Evolutionary conservation across 2,888 invertebrate species (phyloP).

Genomic region (Chymomyza procnemis): DNA sequence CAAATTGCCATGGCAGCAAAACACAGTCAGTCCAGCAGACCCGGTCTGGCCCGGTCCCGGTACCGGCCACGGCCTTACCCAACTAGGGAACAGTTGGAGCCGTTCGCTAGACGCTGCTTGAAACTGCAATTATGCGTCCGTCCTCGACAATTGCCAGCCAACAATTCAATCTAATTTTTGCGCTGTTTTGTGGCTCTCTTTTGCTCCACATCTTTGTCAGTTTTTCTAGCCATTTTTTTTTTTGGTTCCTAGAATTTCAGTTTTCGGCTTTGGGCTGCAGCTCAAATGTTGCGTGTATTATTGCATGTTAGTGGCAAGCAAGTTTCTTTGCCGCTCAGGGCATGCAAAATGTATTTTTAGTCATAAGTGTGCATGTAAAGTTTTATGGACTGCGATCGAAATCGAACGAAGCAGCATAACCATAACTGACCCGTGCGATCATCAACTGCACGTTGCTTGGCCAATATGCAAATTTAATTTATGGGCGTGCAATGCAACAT

Average conservation of each 20-base stretch:
- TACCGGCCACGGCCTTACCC: background rate
- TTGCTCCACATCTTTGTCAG: background rate
- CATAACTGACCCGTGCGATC: background rate
- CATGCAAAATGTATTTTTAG: conserved; percentile 15
- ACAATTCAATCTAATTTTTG: conserved; percentile 69
- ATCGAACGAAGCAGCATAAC: conserved; percentile 29
- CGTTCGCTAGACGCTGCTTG: conserved; percentile 11
- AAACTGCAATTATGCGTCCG: conserved; percentile 54
- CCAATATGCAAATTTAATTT: conserved; percentile 38
- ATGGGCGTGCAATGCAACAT: conserved; percentile 31
- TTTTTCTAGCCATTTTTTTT: background rate
- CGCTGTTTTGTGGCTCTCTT: conserved; percentile 36
- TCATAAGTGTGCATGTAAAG: conserved; percentile 61
- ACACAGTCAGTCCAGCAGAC: background rate
- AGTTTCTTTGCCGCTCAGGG: conserved; percentile 29
- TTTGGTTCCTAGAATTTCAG: conserved; percentile 55
- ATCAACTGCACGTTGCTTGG: background rate
- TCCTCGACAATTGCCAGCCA: conserved; percentile 35
- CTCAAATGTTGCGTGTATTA: conserved; percentile 54
- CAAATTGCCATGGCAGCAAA: conserved; percentile 59
- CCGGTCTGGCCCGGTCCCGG: conserved; percentile 7
- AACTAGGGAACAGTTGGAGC: conserved; percentile 1
- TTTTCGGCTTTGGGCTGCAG: conserved; percentile 35
- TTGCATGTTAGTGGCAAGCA: conserved; percentile 24
- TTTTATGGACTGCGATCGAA: conserved; percentile 60